Conservation (phyloP, 1,140 invertebrate genomes). For the Neodiprion lecontei region DNA sequence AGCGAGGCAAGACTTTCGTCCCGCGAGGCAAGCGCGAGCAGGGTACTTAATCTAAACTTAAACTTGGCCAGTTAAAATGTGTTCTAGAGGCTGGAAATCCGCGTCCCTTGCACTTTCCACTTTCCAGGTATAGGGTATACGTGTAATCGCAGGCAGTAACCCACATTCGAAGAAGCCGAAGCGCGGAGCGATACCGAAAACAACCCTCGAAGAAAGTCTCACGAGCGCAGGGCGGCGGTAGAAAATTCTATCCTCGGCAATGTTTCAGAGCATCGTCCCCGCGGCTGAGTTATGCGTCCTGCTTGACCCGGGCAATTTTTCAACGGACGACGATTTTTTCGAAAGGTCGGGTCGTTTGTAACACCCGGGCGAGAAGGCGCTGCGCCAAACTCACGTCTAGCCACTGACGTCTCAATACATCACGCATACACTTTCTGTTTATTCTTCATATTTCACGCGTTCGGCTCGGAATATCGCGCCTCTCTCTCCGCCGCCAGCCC, state of each 20-base stretch:
- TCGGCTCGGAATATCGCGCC: background rate
- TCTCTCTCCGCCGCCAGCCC: background rate
- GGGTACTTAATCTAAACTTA: conserved; percentile 43
- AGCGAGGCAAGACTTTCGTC: background rate
- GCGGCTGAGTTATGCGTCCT: conserved; percentile 24
- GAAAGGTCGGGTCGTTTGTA: conserved; percentile 7
- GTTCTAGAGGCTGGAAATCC: conserved; percentile 33
- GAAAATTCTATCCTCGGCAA: conserved; percentile 1
- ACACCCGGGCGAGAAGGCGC: conserved; percentile 1
- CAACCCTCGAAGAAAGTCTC: no score
- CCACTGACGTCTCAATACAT: conserved; percentile 13
- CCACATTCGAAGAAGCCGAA: no score
- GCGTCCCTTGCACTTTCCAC: no score
- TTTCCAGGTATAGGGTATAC: no score
- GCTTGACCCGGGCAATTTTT: conserved; percentile 30
- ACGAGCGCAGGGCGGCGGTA: background rate
- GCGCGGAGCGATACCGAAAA: no score
- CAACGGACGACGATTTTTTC: conserved; percentile 30
- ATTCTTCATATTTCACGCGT: conserved; percentile 18
- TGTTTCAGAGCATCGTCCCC: no score
- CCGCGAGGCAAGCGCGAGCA: conserved; percentile 22
- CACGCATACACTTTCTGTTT: conserved; percentile 11
- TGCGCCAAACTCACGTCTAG: conserved; percentile 8
- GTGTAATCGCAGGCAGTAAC: no score
- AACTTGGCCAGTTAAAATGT: conserved; percentile 47